Percentiles rank a stretch among this genome's conserved stretches.
Evolutionary conservation across 2,113 vertebrate species (phyloP).

Genomic region (Ophiodon elongatus): DNA sequence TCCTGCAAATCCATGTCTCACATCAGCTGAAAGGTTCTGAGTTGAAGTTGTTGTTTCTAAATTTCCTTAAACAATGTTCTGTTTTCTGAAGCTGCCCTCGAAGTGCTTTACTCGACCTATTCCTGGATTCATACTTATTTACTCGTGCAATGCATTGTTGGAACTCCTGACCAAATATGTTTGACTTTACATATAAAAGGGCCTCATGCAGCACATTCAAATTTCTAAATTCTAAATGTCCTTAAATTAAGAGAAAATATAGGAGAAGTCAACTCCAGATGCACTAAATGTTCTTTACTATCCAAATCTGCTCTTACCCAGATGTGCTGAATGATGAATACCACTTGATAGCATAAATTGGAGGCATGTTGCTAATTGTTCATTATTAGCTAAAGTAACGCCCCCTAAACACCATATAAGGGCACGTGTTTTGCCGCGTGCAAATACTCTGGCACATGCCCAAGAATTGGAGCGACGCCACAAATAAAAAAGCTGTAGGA

Average conservation of each 20-base stretch:
- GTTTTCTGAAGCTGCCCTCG: no score
- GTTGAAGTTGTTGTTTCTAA: background rate
- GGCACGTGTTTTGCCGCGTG: no score
- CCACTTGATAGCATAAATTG: background rate
- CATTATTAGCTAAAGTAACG: background rate
- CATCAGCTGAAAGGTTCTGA: background rate
- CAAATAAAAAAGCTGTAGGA: background rate
- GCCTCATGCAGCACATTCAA: no score
- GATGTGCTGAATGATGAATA: background rate
- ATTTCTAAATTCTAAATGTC: background rate
- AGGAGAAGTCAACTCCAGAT: background rate
- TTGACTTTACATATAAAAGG: background rate
- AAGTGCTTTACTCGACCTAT: background rate
- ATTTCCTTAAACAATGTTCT: background rate
- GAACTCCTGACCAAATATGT: background rate
- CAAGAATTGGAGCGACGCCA: no score
- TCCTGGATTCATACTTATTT: background rate
- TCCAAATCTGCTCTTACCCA: no score
- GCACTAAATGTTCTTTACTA: no score
- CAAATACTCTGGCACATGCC: no score
- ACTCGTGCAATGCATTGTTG: background rate
- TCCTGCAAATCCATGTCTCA: conserved; percentile 6
- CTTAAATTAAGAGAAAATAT: background rate
- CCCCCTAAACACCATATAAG: no score
- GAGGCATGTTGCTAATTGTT: background rate